A percentile compares a stretch with the other conserved stretches of the same genome.
phyloP scores from a whole-genome alignment of 1,140 invertebrate genomes.

The Neodiprion virginianus region DNA sequence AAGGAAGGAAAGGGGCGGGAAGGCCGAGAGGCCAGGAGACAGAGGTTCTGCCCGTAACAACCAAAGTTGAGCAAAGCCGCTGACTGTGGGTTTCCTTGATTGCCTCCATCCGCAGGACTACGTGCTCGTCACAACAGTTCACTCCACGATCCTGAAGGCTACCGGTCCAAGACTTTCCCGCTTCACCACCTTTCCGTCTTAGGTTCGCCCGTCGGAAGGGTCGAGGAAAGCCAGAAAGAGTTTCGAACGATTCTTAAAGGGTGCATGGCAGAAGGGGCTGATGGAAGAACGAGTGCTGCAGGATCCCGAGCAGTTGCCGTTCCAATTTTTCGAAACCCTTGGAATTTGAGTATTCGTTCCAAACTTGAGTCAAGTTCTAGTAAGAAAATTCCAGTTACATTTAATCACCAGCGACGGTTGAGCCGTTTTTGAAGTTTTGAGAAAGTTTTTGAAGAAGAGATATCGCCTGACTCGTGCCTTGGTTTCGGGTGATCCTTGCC shows the following conservation, averaged over 20 bases:
- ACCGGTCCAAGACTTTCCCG: too few relatives aligned
- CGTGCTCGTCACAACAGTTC: conserved; percentile 62
- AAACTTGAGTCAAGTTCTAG: too few relatives aligned
- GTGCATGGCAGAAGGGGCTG: background rate
- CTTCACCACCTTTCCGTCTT: too few relatives aligned
- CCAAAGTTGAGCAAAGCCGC: conserved; percentile 51
- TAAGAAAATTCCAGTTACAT: too few relatives aligned
- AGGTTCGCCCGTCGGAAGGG: too few relatives aligned
- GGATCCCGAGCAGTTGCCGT: background rate
- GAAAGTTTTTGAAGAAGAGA: too few relatives aligned
- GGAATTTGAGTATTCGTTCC: too few relatives aligned
- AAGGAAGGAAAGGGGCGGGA: conserved; percentile 8
- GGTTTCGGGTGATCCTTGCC: too few relatives aligned
- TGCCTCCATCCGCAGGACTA: conserved; percentile 60
- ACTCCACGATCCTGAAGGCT: conserved; percentile 15
- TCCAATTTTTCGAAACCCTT: background rate
- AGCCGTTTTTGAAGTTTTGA: too few relatives aligned
- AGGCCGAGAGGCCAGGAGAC: conserved; percentile 10
- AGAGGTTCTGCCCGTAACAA: conserved; percentile 47
- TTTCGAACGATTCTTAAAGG: background rate
- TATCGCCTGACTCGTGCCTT: too few relatives aligned
- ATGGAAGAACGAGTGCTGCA: background rate
- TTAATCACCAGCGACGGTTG: too few relatives aligned
- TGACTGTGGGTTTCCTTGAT: conserved; percentile 59
- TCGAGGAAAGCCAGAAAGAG: too few relatives aligned